Evolutionary conservation across 92 coral and sea anemone genomes (phyloP), one percentile per base, ranked within the genome.

Genomic region (Paragorgia papillata): DNA sequence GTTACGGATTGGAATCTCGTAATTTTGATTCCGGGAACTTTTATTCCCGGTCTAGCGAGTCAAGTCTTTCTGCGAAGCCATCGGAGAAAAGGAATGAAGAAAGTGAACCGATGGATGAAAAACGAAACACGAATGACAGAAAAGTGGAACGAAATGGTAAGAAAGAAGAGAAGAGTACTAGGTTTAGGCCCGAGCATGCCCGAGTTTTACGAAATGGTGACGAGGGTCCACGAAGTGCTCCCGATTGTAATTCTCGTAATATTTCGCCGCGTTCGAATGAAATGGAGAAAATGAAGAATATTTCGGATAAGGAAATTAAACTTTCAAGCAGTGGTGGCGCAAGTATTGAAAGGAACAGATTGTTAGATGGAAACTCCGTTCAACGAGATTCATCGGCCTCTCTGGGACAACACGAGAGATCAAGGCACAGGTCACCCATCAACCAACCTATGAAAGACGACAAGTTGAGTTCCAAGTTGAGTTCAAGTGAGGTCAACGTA

Each of bases 191-290:
- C 62, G 78, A 71, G 35, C 78, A 71, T 30, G 9, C 54, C 31
- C 78, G 78, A 50, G 20, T 31, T 0, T 46, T 21, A 13, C 75
- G 55, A 13, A 46, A 46, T 28, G 64, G 34, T 35, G 78, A 71
- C 62, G 78, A 57, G 2, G 64, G 78, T 0, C 64, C 78, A 20
- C 78, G 78, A 55, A 54, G 78, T 17, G 63, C 78, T 1, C 64
- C 78, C 10, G 62, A 31, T 13, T 26, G 58, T 44, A 34, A 48
- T 55, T 19, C 17, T 55, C 78, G 78, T 44, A 54, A 64, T 57
- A 31, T 33, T 43, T 71, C 78, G 21, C 78, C 63, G 21, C 78
- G 64, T 3, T 57, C 24, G 7, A 55, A 35, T 39, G 78, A 57
- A 27, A 32, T 18, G 32, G 61, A 32, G 9, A 57, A 2, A 31